Evolutionary conservation across 2,113 vertebrate species (phyloP), one percentile per base, ranked within the genome.

Genomic region (Crotalus helleri): DNA sequence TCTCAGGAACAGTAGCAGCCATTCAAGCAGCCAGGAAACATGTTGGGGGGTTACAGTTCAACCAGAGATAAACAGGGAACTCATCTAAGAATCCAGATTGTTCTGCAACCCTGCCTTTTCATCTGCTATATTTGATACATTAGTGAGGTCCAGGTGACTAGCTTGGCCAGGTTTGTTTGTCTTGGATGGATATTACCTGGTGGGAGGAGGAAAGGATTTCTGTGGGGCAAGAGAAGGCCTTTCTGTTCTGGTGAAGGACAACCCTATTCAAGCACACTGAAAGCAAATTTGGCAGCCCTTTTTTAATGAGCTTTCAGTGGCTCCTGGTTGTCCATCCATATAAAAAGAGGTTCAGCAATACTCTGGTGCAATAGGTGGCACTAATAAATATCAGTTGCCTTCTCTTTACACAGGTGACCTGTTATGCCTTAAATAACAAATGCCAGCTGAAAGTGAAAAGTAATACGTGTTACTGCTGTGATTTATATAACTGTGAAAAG

Each of bases 381-480:
- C 33, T 44, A 81, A 81, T 81, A 44, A 44, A 44, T 44, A 21
- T 23, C 33, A 44, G 1, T 81, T 93, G 90, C 94, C 57, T 15
- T 96, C 69, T 96, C 85, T 95, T 86, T 91, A 51, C 93, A 15
- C 96, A 99, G 99, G 98, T 99, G 91, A 97, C 96, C 0, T 99
- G 99, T 94, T 97, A 96, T 49, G 98, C 97, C 1, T 96, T 96
- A 90, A 97, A 97, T 15, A 98, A 95, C 92, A 88, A 95, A 0
- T 99, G 99, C 94, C 97, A 96, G 93, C 94, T 99, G 93, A 98
- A 97, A 95, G 94, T 99, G 94, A 98, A 97, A 95, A 98, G 98
- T 95, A 98, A 99, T 96, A 99, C 98, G 0, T 99, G 99, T 95
- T 99, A 99, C 96, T 99, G 99, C 98, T 99, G 99, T 94, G 98